These are phyloP conservation scores for Trinectes maculatus DNA, from an alignment of 2,113 vertebrate genomes.

Conservation along the genomic window DNA sequence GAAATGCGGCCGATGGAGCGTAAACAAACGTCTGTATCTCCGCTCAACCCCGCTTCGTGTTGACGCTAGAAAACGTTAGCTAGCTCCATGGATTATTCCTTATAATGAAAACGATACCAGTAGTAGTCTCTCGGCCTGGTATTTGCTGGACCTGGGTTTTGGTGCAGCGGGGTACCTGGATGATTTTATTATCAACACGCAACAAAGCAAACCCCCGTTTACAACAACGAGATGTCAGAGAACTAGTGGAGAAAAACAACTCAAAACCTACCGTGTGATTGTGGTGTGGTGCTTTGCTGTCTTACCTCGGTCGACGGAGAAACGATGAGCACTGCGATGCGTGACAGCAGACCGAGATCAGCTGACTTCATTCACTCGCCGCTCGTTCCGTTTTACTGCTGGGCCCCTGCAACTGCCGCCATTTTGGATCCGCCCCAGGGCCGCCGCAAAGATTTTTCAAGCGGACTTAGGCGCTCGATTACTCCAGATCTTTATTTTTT, in stretches of 20 bases:
- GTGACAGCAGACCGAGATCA: constrained; percentile 77
- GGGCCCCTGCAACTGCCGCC: constrained; percentile 52
- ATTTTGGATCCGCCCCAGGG: constrained; percentile 69
- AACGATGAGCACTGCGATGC: constrained; percentile 62
- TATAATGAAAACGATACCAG: constrained; percentile 43
- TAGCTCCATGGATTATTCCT: neutral
- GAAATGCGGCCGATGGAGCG: neutral
- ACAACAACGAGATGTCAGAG: neutral
- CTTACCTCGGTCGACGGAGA: constrained; percentile 55
- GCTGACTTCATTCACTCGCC: constrained; percentile 82
- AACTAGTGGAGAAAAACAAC: neutral
- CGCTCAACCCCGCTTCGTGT: neutral
- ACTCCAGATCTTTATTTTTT: neutral
- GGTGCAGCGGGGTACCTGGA: neutral
- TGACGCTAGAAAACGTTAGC: neutral
- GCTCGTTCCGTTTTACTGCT: constrained; percentile 44
- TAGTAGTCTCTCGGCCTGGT: constrained; percentile 60
- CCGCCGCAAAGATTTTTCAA: constrained; percentile 30
- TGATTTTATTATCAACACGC: neutral
- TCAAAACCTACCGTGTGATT: constrained; percentile 64
- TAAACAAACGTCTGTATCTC: neutral
- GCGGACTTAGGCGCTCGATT: neutral
- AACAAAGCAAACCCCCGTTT: neutral
- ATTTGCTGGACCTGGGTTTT: constrained; percentile 48
- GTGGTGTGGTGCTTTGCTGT: constrained; percentile 39